These are phyloP conservation scores for Trachymyrmex cornetzi DNA, from an alignment of 1,140 invertebrate species.

Conservation along the genomic window DNA sequence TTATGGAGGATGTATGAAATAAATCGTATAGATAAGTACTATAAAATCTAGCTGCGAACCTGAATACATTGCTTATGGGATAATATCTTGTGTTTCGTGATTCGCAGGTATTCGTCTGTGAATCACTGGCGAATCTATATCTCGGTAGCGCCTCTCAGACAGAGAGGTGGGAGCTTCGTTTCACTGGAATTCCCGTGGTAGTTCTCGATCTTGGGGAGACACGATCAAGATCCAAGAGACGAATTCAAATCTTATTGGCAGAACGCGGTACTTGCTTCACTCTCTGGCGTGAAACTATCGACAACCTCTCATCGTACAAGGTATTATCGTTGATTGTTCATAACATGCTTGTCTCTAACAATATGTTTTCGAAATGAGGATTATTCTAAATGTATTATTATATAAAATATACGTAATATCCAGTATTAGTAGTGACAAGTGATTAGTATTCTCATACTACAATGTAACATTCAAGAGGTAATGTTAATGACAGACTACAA, in stretches of 20 bases:
- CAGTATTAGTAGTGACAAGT: not conserved
- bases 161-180: conserved; percentile 91
- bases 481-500: not conserved
- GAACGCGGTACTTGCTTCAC: conserved; percentile 95
- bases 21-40: not conserved
- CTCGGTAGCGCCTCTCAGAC: conserved; percentile 88
- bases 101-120: conserved; percentile 91
- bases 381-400: not conserved
- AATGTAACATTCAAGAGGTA: not conserved
- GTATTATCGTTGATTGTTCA: conserved; percentile 54
- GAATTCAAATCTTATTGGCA: conserved; percentile 92
- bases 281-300: conserved; percentile 95
- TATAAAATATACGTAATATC: not conserved
- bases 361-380: not conserved
- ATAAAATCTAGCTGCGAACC: not conserved
- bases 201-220: conserved; percentile 93
- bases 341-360: not conserved
- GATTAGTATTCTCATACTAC: not conserved
- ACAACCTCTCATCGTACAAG: conserved; percentile 90
- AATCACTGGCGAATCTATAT: conserved; percentile 93
- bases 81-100: not conserved
- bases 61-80: not conserved
- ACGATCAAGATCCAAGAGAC: conserved; percentile 90
- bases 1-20: not conserved
- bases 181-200: conserved; percentile 94